Conservation (phyloP, 2,113 vertebrate species). For the Orycteropus afer region DNA sequence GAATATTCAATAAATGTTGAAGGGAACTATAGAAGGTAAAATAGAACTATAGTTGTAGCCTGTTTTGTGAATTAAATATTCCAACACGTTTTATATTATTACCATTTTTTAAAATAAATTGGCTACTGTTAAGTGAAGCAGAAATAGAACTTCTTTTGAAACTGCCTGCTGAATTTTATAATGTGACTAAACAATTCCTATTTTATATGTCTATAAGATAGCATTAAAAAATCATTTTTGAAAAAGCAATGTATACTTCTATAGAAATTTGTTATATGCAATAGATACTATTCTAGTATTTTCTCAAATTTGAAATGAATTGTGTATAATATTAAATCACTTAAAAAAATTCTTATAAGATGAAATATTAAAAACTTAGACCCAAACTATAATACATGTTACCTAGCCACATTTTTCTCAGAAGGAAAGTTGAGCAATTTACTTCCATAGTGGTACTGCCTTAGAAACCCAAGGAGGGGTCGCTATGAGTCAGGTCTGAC, state of each 20-base stretch:
- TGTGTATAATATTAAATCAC: slow-evolving; percentile 28
- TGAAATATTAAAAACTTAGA: slow-evolving; percentile 56
- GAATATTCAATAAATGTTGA: slow-evolving; percentile 28
- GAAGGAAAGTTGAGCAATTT: no score
- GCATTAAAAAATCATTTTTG: slow-evolving; percentile 40
- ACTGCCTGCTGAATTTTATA: slow-evolving; percentile 46
- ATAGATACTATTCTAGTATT: slow-evolving; percentile 53
- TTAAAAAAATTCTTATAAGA: neutral
- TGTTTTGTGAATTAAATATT: slow-evolving; percentile 50
- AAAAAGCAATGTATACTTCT: neutral
- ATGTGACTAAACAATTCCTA: neutral
- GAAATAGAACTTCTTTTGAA: slow-evolving; percentile 34
- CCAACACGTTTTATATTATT: neutral
- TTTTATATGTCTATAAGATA: slow-evolving; percentile 18
- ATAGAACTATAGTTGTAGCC: slow-evolving; percentile 10
- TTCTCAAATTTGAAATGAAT: slow-evolving; percentile 51
- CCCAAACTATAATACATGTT: slow-evolving; percentile 43
- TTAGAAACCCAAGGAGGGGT: no score
- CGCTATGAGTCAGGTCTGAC: no score
- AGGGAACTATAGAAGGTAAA: neutral
- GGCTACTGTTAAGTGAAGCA: slow-evolving; percentile 38
- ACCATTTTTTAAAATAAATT: slow-evolving; percentile 33
- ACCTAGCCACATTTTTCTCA: no score
- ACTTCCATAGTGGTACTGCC: no score
- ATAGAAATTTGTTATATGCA: slow-evolving; percentile 40